Percentiles rank a stretch among this genome's conserved stretches.
Evolutionary conservation across 2,797 vertebrate species (phyloP).

Genomic region (Jordanella pulchra): DNA sequence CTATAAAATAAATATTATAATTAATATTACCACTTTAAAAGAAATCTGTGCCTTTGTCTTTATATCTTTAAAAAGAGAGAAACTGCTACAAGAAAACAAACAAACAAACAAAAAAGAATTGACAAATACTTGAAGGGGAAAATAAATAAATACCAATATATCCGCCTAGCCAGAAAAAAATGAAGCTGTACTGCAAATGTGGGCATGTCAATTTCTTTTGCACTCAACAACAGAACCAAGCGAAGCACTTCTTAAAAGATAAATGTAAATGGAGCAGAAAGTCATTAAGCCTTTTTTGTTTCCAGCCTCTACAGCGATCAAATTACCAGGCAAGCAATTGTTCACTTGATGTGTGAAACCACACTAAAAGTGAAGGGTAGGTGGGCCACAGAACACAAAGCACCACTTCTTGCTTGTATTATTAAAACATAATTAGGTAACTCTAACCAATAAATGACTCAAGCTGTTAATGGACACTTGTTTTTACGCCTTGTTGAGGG

Average conservation of each 20-base stretch:
- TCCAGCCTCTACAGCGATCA: constrained; percentile 1
- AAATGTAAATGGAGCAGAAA: constrained; percentile 3
- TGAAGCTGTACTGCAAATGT: background rate
- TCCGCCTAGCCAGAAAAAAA: background rate
- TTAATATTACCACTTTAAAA: no score
- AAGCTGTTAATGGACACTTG: constrained; percentile 13
- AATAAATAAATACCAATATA: background rate
- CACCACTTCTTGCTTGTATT: background rate
- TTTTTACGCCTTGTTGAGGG: constrained; percentile 4
- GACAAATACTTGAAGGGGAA: background rate
- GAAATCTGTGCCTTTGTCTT: no score
- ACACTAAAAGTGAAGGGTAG: constrained; percentile 5
- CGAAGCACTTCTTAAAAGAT: background rate
- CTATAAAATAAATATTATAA: no score
- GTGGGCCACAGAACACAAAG: background rate
- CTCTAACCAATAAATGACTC: constrained; percentile 31
- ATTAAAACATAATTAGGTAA: constrained; percentile 15
- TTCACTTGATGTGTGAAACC: constrained; percentile 11
- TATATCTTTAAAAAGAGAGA: background rate
- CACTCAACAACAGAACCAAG: constrained; percentile 2
- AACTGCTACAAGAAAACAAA: no score
- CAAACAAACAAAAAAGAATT: constrained; percentile 1
- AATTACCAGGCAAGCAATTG: constrained; percentile 14
- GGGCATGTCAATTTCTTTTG: background rate
- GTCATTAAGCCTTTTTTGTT: constrained; percentile 7